Evolutionary conservation across 2,797 vertebrate species (phyloP).

Genomic region (Gadopsis marmoratus): DNA sequence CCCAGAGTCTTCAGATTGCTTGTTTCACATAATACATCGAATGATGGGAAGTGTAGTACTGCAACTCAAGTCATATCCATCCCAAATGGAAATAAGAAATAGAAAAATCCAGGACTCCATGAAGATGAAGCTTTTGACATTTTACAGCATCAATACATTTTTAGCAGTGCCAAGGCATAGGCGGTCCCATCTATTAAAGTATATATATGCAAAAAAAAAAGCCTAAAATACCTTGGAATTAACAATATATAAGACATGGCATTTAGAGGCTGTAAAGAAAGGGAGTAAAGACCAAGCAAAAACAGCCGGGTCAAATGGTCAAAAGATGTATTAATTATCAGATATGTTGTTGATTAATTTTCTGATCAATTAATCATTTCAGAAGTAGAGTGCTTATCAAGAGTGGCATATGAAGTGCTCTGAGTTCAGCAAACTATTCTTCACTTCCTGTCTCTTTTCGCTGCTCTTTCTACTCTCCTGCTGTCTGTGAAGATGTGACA

Average conservation of each 20-base stretch:
- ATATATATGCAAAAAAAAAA: neutral
- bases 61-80: neutral
- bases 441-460: neutral
- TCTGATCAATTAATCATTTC: neutral
- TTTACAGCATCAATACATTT: neutral
- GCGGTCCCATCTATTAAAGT: neutral
- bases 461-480: conserved; percentile 42
- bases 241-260: neutral
- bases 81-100: neutral
- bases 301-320: neutral
- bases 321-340: neutral
- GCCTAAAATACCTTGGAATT: neutral
- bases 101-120: neutral
- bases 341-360: neutral
- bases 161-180: neutral
- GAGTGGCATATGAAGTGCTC: conserved; percentile 4
- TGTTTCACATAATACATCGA: neutral
- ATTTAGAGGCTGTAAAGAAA: neutral
- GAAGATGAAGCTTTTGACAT: neutral
- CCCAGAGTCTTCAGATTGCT: neutral
- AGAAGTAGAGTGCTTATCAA: neutral
- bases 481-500: conserved; percentile 67
- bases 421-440: conserved; percentile 3
- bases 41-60: neutral
- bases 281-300: neutral